Evolutionary conservation across 1,140 invertebrate genomes (phyloP).

Genomic region (Subanguina moxae): DNA sequence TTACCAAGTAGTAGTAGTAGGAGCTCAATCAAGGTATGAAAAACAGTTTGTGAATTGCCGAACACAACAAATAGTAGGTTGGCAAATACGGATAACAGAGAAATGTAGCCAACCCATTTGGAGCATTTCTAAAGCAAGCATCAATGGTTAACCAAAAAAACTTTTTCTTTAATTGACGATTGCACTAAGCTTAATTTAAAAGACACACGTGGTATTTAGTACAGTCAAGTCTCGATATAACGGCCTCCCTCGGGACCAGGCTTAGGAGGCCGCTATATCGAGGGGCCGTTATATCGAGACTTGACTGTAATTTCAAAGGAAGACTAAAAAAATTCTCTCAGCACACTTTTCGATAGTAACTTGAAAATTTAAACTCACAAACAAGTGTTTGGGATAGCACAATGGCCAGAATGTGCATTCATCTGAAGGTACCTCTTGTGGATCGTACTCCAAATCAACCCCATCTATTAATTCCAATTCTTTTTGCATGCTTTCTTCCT

Average conservation of each 20-base stretch:
- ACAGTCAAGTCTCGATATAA: too few species aligned
- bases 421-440: too few species aligned
- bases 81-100: neutral
- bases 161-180: neutral
- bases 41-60: neutral
- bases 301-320: neutral
- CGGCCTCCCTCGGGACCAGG: too few species aligned
- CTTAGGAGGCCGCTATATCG: too few species aligned
- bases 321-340: neutral
- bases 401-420: neutral
- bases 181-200: neutral
- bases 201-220: neutral
- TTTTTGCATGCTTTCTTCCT: too few species aligned
- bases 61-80: conserved; percentile 7
- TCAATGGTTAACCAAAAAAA: neutral
- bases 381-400: neutral
- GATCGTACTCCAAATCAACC: too few species aligned
- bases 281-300: too few species aligned
- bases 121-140: neutral
- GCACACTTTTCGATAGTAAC: neutral
- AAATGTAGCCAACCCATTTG: neutral
- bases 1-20: conserved; percentile 5
- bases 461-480: too few species aligned
- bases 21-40: conserved; percentile 8
- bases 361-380: neutral